Evolutionary conservation across 1,140 invertebrate genomes (phyloP).

Genomic region (Propsilocerus akamusi): DNA sequence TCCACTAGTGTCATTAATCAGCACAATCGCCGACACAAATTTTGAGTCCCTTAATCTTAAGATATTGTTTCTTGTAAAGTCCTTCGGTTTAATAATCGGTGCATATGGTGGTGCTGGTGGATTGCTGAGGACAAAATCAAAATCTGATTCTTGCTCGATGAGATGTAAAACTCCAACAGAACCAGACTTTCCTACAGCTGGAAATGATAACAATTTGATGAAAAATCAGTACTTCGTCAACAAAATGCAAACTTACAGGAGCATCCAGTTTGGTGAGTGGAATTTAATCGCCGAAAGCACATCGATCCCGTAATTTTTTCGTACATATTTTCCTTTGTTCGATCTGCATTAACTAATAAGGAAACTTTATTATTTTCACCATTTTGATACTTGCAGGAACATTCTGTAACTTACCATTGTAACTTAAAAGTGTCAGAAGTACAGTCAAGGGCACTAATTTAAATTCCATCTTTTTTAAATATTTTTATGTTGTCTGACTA

Average conservation of each 20-base stretch:
- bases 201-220: background rate
- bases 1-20: constrained; percentile 27
- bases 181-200: constrained; percentile 40
- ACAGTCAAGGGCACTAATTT: too few relatives aligned
- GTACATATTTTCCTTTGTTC: constrained; percentile 66
- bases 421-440: too few relatives aligned
- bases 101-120: constrained; percentile 52
- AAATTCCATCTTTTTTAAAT: too few relatives aligned
- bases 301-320: constrained; percentile 46
- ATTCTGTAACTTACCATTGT: too few relatives aligned
- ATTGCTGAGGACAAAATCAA: constrained; percentile 49
- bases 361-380: too few relatives aligned
- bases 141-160: constrained; percentile 36
- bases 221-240: background rate
- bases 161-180: constrained; percentile 72
- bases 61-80: constrained; percentile 36
- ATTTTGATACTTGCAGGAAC: too few relatives aligned
- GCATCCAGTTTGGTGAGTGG: constrained; percentile 83
- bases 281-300: constrained; percentile 78
- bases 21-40: constrained; percentile 31
- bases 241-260: constrained; percentile 43
- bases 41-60: constrained; percentile 23
- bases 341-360: constrained; percentile 25
- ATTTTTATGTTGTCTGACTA: too few relatives aligned
- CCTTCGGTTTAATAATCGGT: constrained; percentile 37